Conservation (phyloP, 2,888 invertebrate genomes). For the Coenonympha arcania region DNA sequence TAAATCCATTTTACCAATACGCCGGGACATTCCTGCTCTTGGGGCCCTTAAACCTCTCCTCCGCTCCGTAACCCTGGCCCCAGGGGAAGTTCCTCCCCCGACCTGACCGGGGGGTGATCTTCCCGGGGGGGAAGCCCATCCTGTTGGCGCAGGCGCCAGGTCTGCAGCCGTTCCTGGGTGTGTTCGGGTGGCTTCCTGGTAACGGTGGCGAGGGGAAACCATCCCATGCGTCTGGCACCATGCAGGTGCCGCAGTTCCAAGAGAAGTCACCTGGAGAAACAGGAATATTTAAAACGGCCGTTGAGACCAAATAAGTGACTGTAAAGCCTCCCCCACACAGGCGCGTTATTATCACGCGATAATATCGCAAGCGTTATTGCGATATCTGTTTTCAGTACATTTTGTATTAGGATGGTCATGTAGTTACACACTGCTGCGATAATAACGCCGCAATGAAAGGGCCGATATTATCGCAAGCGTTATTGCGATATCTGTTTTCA, state of each 20-base stretch:
- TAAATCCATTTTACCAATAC: constrained; percentile 49
- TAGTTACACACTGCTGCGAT: too few species aligned
- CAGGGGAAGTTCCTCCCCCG: constrained; percentile 60
- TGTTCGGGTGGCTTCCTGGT: constrained; percentile 48
- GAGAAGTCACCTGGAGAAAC: constrained; percentile 50
- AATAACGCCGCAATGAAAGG: too few species aligned
- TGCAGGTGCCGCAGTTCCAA: constrained; percentile 54
- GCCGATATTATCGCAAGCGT: too few species aligned
- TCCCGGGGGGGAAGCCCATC: constrained; percentile 41
- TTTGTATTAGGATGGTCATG: too few species aligned
- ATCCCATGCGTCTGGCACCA: constrained; percentile 57
- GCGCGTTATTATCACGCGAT: too few species aligned
- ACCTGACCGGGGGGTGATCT: constrained; percentile 39
- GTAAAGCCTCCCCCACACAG: too few species aligned
- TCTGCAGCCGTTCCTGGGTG: constrained; percentile 59
- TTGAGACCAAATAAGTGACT: too few species aligned
- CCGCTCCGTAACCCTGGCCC: constrained; percentile 52
- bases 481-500: too few species aligned
- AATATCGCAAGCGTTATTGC: too few species aligned
- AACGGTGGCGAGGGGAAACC: constrained; percentile 45
- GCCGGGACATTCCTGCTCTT: constrained; percentile 54
- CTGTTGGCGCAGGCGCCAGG: constrained; percentile 53
- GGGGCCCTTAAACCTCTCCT: constrained; percentile 60
- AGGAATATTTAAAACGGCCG: too few species aligned
- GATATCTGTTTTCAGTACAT: too few species aligned